phyloP scores from a whole-genome alignment of 2,888 invertebrate species.

The Celastrina argiolus region DNA sequence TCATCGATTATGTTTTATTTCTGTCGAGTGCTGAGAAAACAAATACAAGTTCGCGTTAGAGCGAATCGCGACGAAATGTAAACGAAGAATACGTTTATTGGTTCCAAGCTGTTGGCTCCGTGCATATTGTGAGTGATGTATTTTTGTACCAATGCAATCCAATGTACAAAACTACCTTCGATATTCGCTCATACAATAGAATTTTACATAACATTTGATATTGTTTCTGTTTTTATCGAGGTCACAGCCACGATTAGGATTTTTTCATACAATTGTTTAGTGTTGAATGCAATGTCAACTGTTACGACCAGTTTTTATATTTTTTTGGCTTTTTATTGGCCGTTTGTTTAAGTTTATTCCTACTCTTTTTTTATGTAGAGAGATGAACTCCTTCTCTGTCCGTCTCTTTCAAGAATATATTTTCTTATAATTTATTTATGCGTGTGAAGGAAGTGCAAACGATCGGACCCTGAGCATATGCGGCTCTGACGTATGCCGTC shows the following conservation, averaged over 20 bases:
- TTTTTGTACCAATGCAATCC: neutral
- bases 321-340: too few species aligned
- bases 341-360: too few species aligned
- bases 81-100: constrained; percentile 19
- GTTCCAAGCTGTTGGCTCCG: constrained; percentile 16
- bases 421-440: neutral
- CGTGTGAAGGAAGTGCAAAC: neutral
- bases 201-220: neutral
- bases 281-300: too few species aligned
- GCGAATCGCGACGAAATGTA: constrained; percentile 16
- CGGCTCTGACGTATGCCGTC: neutral
- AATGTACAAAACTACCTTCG: neutral
- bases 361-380: too few species aligned
- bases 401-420: neutral
- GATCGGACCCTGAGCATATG: neutral
- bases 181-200: neutral
- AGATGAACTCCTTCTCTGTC: too few species aligned
- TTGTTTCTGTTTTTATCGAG: neutral
- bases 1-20: constrained; percentile 1
- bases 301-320: too few species aligned
- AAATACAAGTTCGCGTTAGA: constrained; percentile 8
- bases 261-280: too few species aligned
- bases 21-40: constrained; percentile 3
- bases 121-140: constrained; percentile 7
- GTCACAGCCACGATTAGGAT: neutral